A percentile compares a stretch with the other conserved stretches of the same genome.
phyloP scores from a whole-genome alignment of 1,140 invertebrate species.

The Papilio dardanus region DNA sequence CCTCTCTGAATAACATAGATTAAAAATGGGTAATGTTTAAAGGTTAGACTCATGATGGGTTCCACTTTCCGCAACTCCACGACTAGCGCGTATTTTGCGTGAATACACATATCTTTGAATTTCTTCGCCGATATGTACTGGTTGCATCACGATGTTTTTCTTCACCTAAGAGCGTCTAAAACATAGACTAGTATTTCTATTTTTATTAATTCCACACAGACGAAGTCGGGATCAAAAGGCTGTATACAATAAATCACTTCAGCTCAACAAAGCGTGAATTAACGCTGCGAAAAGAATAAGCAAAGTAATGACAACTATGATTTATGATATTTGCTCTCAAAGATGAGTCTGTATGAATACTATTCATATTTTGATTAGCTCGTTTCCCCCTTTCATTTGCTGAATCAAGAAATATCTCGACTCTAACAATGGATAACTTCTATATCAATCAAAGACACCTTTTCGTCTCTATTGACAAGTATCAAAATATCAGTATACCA shows the following conservation, averaged over 20 bases:
- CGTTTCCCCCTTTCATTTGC: conserved; percentile 4
- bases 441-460: not conserved
- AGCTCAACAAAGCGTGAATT: not conserved
- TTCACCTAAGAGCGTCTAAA: too few relatives aligned
- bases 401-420: not conserved
- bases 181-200: too few relatives aligned
- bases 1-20: too few relatives aligned
- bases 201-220: too few relatives aligned
- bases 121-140: too few relatives aligned
- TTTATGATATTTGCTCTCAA: conserved; percentile 13
- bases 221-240: too few relatives aligned
- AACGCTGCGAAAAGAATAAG: conserved; percentile 2
- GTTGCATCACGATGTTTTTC: too few relatives aligned
- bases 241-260: not conserved
- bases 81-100: too few relatives aligned
- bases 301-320: not conserved
- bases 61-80: too few relatives aligned
- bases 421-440: not conserved
- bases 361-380: conserved; percentile 24
- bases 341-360: conserved; percentile 8
- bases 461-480: not conserved
- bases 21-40: not conserved
- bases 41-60: too few relatives aligned
- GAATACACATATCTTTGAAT: too few relatives aligned
- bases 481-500: not conserved